These are phyloP conservation scores for Natator depressus DNA, from an alignment of 2,113 vertebrate species.

Conservation along the genomic window DNA sequence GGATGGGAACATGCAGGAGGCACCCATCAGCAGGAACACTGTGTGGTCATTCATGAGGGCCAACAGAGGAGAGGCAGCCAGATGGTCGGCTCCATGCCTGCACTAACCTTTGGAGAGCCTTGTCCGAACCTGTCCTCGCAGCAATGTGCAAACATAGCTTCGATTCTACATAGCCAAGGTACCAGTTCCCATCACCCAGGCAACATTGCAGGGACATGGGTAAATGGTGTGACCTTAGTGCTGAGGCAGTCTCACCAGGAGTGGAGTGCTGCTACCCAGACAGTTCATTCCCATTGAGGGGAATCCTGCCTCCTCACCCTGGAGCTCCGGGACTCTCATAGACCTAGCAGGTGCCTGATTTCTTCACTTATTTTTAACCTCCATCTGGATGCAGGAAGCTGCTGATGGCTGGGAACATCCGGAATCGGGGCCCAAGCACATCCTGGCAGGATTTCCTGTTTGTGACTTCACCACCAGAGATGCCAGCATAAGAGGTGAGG, in stretches of 20 bases:
- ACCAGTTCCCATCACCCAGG: not conserved
- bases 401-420: conserved; percentile 39
- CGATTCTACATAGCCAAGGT: not conserved
- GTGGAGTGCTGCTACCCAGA: not conserved
- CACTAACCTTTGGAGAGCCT: not conserved
- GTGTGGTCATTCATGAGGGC: not conserved
- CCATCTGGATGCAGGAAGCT: conserved; percentile 36
- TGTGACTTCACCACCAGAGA: not conserved
- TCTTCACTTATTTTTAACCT: conserved; percentile 49
- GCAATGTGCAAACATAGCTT: not conserved
- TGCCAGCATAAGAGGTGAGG: not conserved
- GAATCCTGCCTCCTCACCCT: not conserved
- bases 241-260: not conserved
- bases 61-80: not conserved
- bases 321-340: rapidly evolving
- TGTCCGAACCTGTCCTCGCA: not conserved
- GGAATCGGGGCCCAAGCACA: not conserved
- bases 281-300: not conserved
- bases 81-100: not conserved
- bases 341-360: conserved; percentile 50
- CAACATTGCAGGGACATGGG: not conserved
- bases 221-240: not conserved
- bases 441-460: conserved; percentile 68
- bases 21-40: not conserved
- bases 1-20: not conserved